Conservation (phyloP, 2,113 vertebrate genomes). For the Desmodus rotundus region DNA sequence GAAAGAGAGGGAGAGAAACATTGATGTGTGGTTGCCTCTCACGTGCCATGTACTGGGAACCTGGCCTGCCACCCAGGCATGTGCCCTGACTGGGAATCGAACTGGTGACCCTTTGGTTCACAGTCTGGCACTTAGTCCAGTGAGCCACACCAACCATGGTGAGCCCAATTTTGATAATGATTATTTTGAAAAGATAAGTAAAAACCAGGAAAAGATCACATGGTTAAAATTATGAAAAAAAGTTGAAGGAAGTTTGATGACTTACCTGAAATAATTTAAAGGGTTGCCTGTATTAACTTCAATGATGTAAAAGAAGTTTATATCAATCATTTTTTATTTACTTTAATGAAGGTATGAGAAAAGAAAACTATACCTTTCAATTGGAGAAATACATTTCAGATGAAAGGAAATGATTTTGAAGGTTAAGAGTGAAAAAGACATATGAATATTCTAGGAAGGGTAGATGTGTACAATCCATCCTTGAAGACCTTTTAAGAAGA, state of each 20-base stretch:
- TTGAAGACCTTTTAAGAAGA: background rate
- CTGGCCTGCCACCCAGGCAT: too few species aligned
- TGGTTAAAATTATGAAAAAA: background rate
- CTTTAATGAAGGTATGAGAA: constrained; percentile 12
- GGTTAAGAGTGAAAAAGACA: background rate
- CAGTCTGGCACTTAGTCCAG: too few species aligned
- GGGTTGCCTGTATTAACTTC: background rate
- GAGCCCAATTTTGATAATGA: background rate
- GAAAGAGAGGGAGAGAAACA: too few species aligned
- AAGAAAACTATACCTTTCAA: background rate
- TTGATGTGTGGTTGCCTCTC: too few species aligned
- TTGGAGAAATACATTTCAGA: background rate
- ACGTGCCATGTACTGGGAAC: too few species aligned
- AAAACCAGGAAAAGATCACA: background rate
- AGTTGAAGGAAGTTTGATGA: background rate
- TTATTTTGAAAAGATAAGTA: background rate
- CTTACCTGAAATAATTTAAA: constrained; percentile 20
- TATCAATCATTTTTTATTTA: background rate
- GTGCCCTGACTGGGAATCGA: too few species aligned
- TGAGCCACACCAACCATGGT: too few species aligned
- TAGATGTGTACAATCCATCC: background rate
- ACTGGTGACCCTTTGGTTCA: too few species aligned
- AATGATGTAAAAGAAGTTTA: background rate
- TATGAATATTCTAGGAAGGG: background rate
- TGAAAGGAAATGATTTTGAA: background rate